Base-by-base conservation (phyloP, 2,113 vertebrate species). In the Chionodraco myersi region DNA sequence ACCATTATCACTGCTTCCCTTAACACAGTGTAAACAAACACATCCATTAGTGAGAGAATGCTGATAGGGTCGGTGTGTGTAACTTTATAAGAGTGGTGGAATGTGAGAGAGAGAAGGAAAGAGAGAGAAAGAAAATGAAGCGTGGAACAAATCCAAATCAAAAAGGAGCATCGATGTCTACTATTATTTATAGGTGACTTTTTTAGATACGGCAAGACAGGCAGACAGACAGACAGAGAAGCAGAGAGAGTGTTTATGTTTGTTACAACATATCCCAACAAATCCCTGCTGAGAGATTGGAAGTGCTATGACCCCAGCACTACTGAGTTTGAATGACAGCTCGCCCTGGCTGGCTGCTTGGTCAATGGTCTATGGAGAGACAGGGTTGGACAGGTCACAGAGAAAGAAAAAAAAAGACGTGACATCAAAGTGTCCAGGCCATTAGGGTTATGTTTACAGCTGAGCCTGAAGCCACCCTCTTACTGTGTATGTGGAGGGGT, bases 11-110 rank as follows among this genome's bases (percentile, higher is more conserved):
- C 75, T 68, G 61, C 79, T 72, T 86, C 77, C 36, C 63, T 75
- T 67, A 66, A 70, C 70, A 68, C 70, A 75, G 72, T 51, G 80
- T 87, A 87, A 92, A 90, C 87, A 86, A 71, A 80, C 58, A 77
- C 45, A 85, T 84, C 77, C 83, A 88, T 91, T 87, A 88, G 82
- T 66, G 72, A 58, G 64, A 62, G 72, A 71, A 86, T 57, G 30
- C 72, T 62, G 68, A 86, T 69, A 78, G 49, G 64, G 72, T 36
- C 57, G 69, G 57, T 62, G 57, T 75, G 71, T 61, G 63, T 44
- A 18, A 21, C 51, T 72, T 34, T 62, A 60, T 47, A 16, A 76
- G 30, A 30, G 73, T 62, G 45, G 51, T n/a, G 16, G 74, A 64
- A 52, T 45, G 60, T 54, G 51, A 64, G 66, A 52, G 58, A 44